Conservation (phyloP, 2,888 invertebrate species). For the Lamproptera curius region DNA sequence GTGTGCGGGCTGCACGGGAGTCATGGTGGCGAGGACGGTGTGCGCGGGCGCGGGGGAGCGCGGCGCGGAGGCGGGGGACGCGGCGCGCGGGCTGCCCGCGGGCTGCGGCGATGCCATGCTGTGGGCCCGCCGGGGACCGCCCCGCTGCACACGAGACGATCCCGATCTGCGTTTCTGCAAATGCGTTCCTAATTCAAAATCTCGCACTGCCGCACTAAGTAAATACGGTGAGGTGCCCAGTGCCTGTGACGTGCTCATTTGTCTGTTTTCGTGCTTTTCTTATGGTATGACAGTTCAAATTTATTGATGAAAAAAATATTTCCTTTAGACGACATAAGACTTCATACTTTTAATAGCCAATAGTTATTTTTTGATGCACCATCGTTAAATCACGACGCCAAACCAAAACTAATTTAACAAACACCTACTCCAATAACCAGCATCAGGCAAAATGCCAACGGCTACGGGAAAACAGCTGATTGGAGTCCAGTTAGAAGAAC, state of each 20-base stretch:
- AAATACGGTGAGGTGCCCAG: not conserved
- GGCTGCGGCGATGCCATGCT: conserved; percentile 66
- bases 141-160: conserved; percentile 58
- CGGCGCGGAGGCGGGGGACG: conserved; percentile 69
- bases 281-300: too few relatives aligned
- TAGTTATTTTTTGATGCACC: too few relatives aligned
- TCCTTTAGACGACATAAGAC: too few relatives aligned
- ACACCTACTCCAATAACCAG: too few relatives aligned
- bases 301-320: too few relatives aligned
- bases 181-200: conserved; percentile 31
- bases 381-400: too few relatives aligned
- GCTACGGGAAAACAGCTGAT: conserved; percentile 66
- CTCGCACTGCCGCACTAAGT: too few relatives aligned
- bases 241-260: conserved; percentile 33
- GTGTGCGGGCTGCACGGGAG: conserved; percentile 88
- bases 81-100: conserved; percentile 64
- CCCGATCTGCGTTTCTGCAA: conserved; percentile 55
- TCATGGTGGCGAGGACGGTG: conserved; percentile 91
- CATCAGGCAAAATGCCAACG: conserved; percentile 41
- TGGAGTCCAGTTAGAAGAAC: conserved; percentile 74
- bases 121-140: conserved; percentile 63
- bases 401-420: too few relatives aligned
- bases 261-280: too few relatives aligned
- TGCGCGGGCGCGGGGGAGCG: conserved; percentile 83
- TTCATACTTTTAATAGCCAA: not conserved